A percentile compares a stretch with the other conserved stretches of the same genome.
Conservation (phyloP, 2,888 invertebrate genomes). For the Epiblema foenella region DNA sequence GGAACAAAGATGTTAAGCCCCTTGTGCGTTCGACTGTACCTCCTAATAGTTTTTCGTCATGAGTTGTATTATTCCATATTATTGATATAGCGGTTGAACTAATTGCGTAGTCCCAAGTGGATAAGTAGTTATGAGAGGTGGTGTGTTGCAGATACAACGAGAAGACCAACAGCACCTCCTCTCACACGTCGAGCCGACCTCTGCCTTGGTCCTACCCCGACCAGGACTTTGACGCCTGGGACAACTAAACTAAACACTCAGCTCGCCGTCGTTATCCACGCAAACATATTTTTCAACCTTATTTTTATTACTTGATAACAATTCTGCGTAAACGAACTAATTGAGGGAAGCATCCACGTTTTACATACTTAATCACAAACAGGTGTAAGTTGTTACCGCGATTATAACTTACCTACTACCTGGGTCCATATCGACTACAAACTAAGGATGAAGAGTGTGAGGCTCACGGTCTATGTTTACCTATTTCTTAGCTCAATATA, state of each 20-base stretch:
- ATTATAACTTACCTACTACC: background rate
- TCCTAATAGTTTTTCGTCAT: too few relatives aligned
- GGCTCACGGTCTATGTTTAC: background rate
- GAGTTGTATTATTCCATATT: too few relatives aligned
- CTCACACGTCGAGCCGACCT: slow-evolving; percentile 74
- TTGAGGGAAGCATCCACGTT: background rate
- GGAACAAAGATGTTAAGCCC: too few relatives aligned
- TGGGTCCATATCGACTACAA: background rate
- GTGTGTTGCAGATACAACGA: slow-evolving; percentile 69
- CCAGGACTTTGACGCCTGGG: slow-evolving; percentile 66
- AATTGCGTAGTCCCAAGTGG: too few relatives aligned
- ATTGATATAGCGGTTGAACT: too few relatives aligned
- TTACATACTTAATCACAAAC: background rate
- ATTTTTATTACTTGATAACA: background rate
- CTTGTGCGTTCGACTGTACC: too few relatives aligned
- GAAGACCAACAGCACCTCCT: slow-evolving; percentile 69
- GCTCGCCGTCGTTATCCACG: background rate
- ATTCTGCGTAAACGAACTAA: background rate
- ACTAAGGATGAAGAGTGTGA: background rate
- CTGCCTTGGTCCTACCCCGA: slow-evolving; percentile 77
- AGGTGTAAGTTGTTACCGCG: background rate
- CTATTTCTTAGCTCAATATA: background rate
- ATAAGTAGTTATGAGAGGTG: background rate
- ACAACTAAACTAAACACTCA: slow-evolving; percentile 66
- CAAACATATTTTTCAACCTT: background rate